phyloP scores from a whole-genome alignment of 2,797 vertebrate genomes.

The Adelosebastes latens region DNA sequence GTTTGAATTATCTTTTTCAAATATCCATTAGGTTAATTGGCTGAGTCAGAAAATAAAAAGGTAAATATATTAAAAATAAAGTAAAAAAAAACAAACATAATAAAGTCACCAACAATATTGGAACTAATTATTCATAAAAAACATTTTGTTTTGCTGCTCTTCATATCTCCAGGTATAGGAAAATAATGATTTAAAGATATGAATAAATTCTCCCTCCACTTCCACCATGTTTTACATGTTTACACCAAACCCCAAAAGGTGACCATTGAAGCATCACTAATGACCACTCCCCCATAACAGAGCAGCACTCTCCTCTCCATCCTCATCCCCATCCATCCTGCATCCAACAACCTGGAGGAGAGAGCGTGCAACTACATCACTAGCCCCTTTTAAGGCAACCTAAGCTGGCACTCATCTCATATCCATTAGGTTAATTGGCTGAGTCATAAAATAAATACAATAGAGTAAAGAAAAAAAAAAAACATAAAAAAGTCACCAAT shows the following conservation, averaged over 20 bases:
- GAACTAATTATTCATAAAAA: neutral
- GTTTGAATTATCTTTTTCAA: too few relatives aligned
- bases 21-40: neutral
- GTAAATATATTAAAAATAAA: neutral
- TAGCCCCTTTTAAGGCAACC: too few relatives aligned
- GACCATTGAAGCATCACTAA: conserved; percentile 47
- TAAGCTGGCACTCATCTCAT: neutral
- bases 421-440: neutral
- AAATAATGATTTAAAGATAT: neutral
- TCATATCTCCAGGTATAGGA: neutral
- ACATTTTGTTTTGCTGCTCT: neutral
- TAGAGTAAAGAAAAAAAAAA: neutral
- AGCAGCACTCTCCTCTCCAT: conserved; percentile 26
- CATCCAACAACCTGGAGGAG: conserved; percentile 75
- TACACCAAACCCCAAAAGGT: conserved; percentile 7
- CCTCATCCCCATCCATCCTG: conserved; percentile 34
- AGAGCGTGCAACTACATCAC: conserved; percentile 68
- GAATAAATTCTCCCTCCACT: neutral
- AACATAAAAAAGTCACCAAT: neutral
- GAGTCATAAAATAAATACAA: neutral
- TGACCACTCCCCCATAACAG: conserved; percentile 28
- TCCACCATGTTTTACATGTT: conserved; percentile 29
- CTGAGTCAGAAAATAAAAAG: neutral
- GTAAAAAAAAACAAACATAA: too few relatives aligned
- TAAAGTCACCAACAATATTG: neutral